phyloP scores from a whole-genome alignment of 2,113 vertebrate species.

The Phrynocephalus versicolor region DNA sequence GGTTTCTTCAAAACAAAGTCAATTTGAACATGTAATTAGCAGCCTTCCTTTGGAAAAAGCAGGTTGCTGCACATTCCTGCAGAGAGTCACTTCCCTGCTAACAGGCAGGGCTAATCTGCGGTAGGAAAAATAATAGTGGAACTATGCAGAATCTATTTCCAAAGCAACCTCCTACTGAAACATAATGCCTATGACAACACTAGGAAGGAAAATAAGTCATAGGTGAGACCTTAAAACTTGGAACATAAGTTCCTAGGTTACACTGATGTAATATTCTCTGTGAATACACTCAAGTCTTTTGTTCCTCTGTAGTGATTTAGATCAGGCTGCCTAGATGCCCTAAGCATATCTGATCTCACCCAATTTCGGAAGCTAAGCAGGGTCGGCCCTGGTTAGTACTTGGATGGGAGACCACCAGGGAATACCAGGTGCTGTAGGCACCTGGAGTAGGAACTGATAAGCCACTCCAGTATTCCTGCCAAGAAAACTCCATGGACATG shows the following conservation, averaged over 20 bases:
- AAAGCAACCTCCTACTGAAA: slow-evolving; percentile 23
- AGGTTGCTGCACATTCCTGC: slow-evolving; percentile 55
- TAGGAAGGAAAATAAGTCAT: background rate
- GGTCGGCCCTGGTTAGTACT: no score
- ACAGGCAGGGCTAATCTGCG: slow-evolving; percentile 45
- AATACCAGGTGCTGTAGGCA: no score
- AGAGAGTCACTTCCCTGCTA: slow-evolving; percentile 28
- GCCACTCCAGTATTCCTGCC: no score
- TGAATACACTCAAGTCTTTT: background rate
- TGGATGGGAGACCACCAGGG: no score
- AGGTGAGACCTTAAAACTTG: background rate
- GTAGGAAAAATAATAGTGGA: slow-evolving; percentile 48
- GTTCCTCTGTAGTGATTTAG: background rate
- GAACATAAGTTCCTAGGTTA: background rate
- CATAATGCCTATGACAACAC: background rate
- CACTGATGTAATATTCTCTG: background rate
- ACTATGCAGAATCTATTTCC: slow-evolving; percentile 5
- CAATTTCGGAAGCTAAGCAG: no score
- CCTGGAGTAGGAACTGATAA: no score
- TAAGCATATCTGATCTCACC: no score
- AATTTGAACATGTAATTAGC: slow-evolving; percentile 77
- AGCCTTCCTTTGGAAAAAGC: slow-evolving; percentile 60
- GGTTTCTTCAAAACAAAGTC: slow-evolving; percentile 75
- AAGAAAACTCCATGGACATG: no score
- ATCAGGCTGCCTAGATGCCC: no score